Conservation (phyloP, 2,113 vertebrate species). For the Monarcha castaneiventris region DNA sequence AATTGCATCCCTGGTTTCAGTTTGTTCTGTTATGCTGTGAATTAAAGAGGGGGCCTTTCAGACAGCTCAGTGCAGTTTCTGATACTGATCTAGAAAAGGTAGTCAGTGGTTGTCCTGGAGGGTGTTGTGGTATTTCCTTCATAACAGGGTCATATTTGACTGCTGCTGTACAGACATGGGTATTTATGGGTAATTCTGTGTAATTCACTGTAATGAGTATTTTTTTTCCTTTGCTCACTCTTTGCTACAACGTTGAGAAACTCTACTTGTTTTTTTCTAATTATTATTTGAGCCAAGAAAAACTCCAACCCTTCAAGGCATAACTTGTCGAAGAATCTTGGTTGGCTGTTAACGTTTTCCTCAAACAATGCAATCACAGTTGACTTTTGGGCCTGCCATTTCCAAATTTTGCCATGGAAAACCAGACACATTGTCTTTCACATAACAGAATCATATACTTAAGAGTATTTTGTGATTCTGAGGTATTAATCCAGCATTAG, state of each 20-base stretch:
- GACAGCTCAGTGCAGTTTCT: not conserved
- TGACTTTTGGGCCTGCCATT: not conserved
- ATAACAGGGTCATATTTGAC: not conserved
- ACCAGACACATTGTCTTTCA: not conserved
- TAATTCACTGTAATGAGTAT: not conserved
- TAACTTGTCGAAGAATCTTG: not conserved
- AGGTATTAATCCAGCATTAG: not conserved
- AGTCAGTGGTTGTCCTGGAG: not conserved
- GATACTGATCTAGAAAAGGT: not conserved
- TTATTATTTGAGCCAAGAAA: not conserved
- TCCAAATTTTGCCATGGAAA: not conserved
- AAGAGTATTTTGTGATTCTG: not conserved
- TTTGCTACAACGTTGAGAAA: not conserved
- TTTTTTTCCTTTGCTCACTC: not conserved
- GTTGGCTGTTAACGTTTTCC: not conserved
- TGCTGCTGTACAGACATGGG: not conserved
- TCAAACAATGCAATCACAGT: not conserved
- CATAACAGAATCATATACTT: not conserved
- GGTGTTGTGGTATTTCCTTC: not conserved
- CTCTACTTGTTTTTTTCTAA: not conserved
- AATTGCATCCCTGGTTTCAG: not conserved
- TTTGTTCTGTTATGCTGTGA: not conserved
- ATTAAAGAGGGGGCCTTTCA: not conserved
- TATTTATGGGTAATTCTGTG: not conserved
- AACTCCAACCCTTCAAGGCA: not conserved